Evolutionary conservation across 1,140 invertebrate genomes (phyloP), one percentile per base, ranked within the genome.

Genomic region (Caenorhabditis inopinata): DNA sequence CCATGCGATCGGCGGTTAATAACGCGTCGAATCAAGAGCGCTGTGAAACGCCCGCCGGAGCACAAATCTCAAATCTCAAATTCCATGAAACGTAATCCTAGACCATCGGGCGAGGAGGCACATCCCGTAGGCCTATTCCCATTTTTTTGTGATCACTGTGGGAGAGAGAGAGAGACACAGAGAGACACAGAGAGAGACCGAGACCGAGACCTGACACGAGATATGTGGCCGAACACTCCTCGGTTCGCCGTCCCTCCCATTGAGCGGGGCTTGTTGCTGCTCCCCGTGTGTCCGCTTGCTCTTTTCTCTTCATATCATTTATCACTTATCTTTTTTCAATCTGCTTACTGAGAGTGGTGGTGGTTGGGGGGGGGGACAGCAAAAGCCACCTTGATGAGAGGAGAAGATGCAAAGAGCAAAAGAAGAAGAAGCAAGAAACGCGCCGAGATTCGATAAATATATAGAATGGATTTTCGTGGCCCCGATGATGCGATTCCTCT

Each of bases 141-240:
- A 32, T 58, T 58, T 58, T 58, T 58, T 58, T 32, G 6, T 32
- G 21, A 21, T 23, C 23, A 18, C 49, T 25, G 49, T 25, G 21
- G 49, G 7, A 5, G 4, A 51, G 23, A 18, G 23, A n/a, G 49
- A 23, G 21, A 7, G 49, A 11, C 23, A 23, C 16, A 11, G 49
- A 11, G 7, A 27, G 27, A 25, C n/a, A n/a, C n/a, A n/a, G n/a
- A n/a, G n/a, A n/a, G n/a, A n/a, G n/a, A n/a, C n/a, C n/a, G n/a
- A n/a, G n/a, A n/a, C n/a, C n/a, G n/a, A n/a, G 53, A 58, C 53
- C 53, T 58, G 53, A 58, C 53, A 58, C 53, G 53, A 58, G 53
- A 58, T 58, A 58, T 58, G 53, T 58, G n/a, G n/a, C 58, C 58
- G 58, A 38, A 38, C 58, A 68, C 29, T 68, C 7, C 23, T 12